Evolutionary conservation across 2,113 vertebrate genomes (phyloP).

Genomic region (Chloroceryle aenea): DNA sequence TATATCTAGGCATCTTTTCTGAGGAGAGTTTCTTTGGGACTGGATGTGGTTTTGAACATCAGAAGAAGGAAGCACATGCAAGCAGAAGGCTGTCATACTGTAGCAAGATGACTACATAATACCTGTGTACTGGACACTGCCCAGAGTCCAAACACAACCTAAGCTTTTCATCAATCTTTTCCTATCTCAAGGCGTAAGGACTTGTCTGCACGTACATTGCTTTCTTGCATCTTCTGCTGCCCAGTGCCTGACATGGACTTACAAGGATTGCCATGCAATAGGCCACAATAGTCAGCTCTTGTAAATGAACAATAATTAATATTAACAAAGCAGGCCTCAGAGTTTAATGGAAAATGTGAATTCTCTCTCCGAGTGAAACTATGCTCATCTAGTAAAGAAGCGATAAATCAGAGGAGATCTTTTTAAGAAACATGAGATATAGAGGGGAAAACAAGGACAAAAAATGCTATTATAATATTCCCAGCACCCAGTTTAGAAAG

Average conservation of each 20-base stretch:
- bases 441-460: neutral
- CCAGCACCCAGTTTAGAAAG: neutral
- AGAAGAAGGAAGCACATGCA: neutral
- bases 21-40: conserved; percentile 7
- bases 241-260: neutral
- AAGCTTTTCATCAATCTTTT: neutral
- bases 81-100: neutral
- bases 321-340: neutral
- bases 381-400: neutral
- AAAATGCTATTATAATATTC: neutral
- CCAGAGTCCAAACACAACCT: neutral
- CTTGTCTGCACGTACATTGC: neutral
- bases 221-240: neutral
- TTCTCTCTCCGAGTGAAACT: neutral
- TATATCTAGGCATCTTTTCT: conserved; percentile 18
- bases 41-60: neutral
- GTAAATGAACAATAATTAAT: neutral
- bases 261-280: neutral
- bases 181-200: neutral
- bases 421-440: neutral
- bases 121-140: neutral
- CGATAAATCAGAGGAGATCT: neutral
- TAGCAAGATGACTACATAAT: neutral
- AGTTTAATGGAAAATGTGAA: neutral
- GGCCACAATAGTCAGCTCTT: neutral